These are phyloP conservation scores for Pterois miles DNA, from an alignment of 2,797 vertebrate genomes.

Conservation along the genomic window DNA sequence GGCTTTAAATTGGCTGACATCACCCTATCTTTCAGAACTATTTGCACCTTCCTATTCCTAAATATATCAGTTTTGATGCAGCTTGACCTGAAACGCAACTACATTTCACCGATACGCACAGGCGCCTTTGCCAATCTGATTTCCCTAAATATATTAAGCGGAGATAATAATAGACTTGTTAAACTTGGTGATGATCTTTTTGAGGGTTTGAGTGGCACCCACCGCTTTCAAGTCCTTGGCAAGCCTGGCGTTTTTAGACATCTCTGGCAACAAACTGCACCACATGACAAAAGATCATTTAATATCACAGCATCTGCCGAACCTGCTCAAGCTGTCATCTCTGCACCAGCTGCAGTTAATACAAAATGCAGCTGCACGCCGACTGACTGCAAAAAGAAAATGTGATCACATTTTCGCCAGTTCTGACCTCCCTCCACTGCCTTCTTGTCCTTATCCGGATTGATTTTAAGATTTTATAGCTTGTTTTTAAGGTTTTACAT, in stretches of 20 bases:
- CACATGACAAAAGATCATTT: conserved; percentile 16
- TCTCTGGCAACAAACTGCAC: conserved; percentile 68
- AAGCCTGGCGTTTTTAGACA: conserved; percentile 64
- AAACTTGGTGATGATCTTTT: conserved; percentile 61
- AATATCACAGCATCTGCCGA: conserved; percentile 62
- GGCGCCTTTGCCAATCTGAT: conserved; percentile 59
- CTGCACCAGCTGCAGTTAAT: no score
- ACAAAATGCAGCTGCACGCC: no score
- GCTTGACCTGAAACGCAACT: conserved; percentile 64
- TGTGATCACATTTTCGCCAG: no score
- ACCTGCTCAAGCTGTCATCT: conserved; percentile 52
- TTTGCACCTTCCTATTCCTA: no score
- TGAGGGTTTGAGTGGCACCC: conserved; percentile 61
- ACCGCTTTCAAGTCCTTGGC: conserved; percentile 60
- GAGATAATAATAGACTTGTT: conserved; percentile 67
- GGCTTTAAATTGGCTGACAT: no score
- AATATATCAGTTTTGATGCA: conserved; percentile 28
- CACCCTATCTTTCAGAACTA: no score
- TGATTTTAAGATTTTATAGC: no score
- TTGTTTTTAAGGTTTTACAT: no score
- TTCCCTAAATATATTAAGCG: conserved; percentile 64
- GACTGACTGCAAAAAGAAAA: no score
- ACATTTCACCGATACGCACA: conserved; percentile 38
- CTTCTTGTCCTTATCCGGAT: no score
- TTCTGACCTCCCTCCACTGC: no score